Base-by-base conservation (phyloP, 2,113 vertebrate genomes). In the Panurus biarmicus region DNA sequence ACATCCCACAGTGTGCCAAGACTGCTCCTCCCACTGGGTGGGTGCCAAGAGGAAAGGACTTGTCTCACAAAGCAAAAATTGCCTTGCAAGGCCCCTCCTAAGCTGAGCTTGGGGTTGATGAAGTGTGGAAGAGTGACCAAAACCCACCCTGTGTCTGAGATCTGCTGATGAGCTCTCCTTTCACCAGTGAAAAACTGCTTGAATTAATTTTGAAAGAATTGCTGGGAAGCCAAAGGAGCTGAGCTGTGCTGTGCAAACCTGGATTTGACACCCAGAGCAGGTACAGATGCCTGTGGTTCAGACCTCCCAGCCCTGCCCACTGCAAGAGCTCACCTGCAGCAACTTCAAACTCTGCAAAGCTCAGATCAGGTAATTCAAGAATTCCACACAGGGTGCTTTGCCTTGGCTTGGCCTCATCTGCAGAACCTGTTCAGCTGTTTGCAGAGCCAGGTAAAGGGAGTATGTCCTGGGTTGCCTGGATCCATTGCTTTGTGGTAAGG, bases 11-110 rank as follows among this genome's bases (percentile, higher is more conserved):
- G 24, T n/a, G n/a, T n/a, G n/a, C n/a, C n/a, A n/a, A n/a, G n/a
- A n/a, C n/a, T n/a, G n/a, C 64, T 70, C 19, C 33, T 82, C 13
- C 47, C 38, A 2, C 45, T 3, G 54, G 19, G 28, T 0, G 0
- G 44, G 11, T 2, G 14, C 35, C 14, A 29, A 29, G 23, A 35
- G 75, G 35, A 47, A 33, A 85, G 42, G 8, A 23, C 2, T 31
- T 33, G 44, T 29, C 47, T 65, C 12, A 12, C 45, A 29, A 9
- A 36, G 18, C 25, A n/a, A 60, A 85, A 19, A 12, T 3, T 25
- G 42, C 38, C 38, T n/a, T 35, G 28, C n/a, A 33, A 57, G 14
- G 26, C 51, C 50, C 10, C 23, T 50, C 3, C 67, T 33, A 3
- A 80, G 22, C 29, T 23, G 20, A 5, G 66, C 33, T 12, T 3